Conservation (phyloP, 2,888 invertebrate genomes). For the Sphinx pinastri region DNA sequence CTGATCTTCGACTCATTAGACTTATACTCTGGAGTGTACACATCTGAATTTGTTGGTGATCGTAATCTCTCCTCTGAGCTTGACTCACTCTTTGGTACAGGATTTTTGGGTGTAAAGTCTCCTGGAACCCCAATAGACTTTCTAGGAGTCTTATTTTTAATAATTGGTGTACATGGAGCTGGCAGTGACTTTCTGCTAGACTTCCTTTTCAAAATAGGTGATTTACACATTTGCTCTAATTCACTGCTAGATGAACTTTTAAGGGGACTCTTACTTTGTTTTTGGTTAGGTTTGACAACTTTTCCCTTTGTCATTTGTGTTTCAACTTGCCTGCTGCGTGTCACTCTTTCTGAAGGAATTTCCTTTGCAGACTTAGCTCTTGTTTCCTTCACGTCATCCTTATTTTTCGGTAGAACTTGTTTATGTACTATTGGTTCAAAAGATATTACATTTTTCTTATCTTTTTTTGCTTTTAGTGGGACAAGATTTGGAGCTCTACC, state of each 20-base stretch:
- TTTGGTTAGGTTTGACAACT: slow-evolving; percentile 35
- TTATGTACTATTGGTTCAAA: slow-evolving; percentile 51
- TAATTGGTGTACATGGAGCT: slow-evolving; percentile 31
- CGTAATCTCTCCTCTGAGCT: slow-evolving; percentile 66
- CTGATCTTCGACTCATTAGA: slow-evolving; percentile 63
- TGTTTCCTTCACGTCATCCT: slow-evolving; percentile 33
- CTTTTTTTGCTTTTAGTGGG: slow-evolving; percentile 41
- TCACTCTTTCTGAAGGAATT: slow-evolving; percentile 31
- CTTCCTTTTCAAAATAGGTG: slow-evolving; percentile 17
- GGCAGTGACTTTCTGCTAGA: slow-evolving; percentile 36
- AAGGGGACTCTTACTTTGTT: slow-evolving; percentile 32
- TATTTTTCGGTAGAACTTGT: slow-evolving; percentile 36
- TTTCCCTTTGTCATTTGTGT: slow-evolving; percentile 38
- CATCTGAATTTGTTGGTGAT: slow-evolving; percentile 57
- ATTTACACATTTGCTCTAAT: slow-evolving; percentile 30
- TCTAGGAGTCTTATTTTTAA: slow-evolving; percentile 30
- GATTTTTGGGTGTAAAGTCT: slow-evolving; percentile 53
- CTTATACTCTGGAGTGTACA: slow-evolving; percentile 62
- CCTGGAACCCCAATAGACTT: slow-evolving; percentile 25
- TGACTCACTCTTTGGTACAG: slow-evolving; percentile 68
- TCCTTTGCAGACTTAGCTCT: slow-evolving; percentile 31
- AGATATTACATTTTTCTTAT: slow-evolving; percentile 44
- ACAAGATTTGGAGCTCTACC: slow-evolving; percentile 50
- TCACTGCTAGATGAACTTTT: slow-evolving; percentile 50
- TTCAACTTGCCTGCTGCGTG: slow-evolving; percentile 33